phyloP scores from a whole-genome alignment of 1,140 invertebrate species.

The Eriosoma lanigerum region DNA sequence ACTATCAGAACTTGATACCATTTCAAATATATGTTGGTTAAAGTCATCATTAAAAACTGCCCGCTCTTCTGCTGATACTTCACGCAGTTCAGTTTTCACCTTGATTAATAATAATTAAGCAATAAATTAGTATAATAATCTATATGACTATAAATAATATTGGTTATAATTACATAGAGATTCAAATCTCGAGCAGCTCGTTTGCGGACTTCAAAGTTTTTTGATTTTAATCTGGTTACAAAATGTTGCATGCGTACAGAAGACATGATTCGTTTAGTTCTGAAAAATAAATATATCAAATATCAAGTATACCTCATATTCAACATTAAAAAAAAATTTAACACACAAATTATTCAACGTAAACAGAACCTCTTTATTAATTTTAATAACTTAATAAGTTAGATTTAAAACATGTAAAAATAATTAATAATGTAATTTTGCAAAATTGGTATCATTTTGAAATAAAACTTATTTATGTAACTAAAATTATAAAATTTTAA shows the following conservation, averaged over 20 bases:
- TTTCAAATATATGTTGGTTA: conserved; percentile 93
- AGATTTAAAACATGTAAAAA: too few relatives aligned
- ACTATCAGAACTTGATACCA: conserved; percentile 89
- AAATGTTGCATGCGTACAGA: conserved; percentile 74
- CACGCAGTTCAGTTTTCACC: conserved; percentile 82
- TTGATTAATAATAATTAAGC: conserved; percentile 47
- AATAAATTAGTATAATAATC: background rate
- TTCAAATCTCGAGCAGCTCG: conserved; percentile 86
- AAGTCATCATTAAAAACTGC: conserved; percentile 91
- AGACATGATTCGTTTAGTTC: conserved; percentile 60
- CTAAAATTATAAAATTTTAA: too few relatives aligned
- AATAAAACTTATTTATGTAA: too few relatives aligned
- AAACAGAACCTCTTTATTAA: too few relatives aligned
- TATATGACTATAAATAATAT: background rate
- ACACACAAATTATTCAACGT: too few relatives aligned
- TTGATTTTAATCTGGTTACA: conserved; percentile 83
- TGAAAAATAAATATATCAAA: background rate
- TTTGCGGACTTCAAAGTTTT: conserved; percentile 78
- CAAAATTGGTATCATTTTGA: too few relatives aligned
- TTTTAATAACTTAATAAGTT: too few relatives aligned
- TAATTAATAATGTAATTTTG: too few relatives aligned
- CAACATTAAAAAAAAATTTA: too few relatives aligned
- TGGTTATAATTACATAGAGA: conserved; percentile 71
- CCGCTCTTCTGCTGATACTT: conserved; percentile 88
- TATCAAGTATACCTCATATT: too few relatives aligned